Evolutionary conservation across 2,113 vertebrate species (phyloP), one percentile per base, ranked within the genome.

Genomic region (Hydrochoerus hydrochaeris): DNA sequence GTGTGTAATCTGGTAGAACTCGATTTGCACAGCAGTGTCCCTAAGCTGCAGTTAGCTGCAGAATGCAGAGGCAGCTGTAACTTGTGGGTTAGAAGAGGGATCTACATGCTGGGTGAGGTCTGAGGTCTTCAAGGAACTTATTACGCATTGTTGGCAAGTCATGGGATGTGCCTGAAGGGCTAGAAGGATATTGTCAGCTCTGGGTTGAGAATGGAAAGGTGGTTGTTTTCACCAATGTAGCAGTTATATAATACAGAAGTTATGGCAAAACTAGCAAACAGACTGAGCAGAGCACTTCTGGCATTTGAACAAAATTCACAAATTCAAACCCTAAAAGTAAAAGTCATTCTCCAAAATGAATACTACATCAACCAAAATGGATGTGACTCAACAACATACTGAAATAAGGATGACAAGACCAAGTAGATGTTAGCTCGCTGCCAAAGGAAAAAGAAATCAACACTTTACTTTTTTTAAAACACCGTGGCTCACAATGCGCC

Each of bases 61-160:
- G 28, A 44, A 3, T 58, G 17, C 26, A 58, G 7, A 67, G 38
- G 49, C 35, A 20, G 12, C n/a, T 41, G 6, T 44, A 7, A 41
- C 77, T 65, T 71, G 20, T 19, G 54, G 13, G 8, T 24, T 2
- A 9, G 10, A 73, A 62, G 9, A n/a, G 22, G 8, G 26, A 87
- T 35, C 19, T 38, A 0, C 7, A 12, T 19, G 49, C 0, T 62
- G 49, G 0, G 13, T 62, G 7, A 3, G 24, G 46, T 52, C 17
- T 78, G 83, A 93, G 73, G 4, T 20, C 35, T 30, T 14, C 41
- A 75, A 30, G 8, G 19, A 3, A 84, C 49, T 90, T 81, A 46
- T 10, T 46, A 35, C 4, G 30, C 2, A 20, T 49, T 58, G 26
- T 84, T 84, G 32, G 17, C 13, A 81, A 62, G 14, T 46, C 11